phyloP scores from a whole-genome alignment of 2,888 invertebrate species.

The Nephrotoma guestfalica region DNA sequence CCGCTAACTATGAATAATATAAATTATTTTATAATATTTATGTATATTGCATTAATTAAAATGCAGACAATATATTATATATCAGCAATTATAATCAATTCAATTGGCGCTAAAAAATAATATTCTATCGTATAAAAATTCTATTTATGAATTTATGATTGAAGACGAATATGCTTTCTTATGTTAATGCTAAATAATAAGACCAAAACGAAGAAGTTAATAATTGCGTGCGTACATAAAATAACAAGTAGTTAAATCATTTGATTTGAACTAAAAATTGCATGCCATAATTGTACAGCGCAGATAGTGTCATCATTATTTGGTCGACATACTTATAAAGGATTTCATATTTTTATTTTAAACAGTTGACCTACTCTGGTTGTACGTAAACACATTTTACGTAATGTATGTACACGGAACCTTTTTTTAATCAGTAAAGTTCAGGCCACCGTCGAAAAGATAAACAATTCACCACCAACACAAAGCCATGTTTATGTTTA shows the following conservation, averaged over 20 bases:
- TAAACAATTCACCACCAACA: not conserved
- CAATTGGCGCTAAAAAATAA: not conserved
- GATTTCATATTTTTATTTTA: not conserved
- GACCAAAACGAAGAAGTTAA: not conserved
- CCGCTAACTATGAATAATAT: not conserved
- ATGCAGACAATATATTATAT: not conserved
- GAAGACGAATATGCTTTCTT: not conserved
- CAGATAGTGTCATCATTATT: not conserved
- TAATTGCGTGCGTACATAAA: not conserved
- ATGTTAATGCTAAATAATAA: not conserved
- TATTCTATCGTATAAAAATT: not conserved
- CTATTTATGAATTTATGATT: not conserved
- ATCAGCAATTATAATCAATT: not conserved
- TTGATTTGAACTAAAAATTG: not conserved
- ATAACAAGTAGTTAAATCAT: not conserved
- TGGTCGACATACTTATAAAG: not conserved
- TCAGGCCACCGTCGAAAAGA: not conserved
- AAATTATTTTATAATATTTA: not conserved
- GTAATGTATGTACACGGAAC: no score
- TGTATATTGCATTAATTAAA: not conserved
- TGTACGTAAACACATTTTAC: no score
- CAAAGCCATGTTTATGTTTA: no score
- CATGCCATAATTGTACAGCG: not conserved
- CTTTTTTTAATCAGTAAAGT: not conserved
- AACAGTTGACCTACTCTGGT: not conserved